Percentiles rank a stretch among this genome's conserved stretches.
These are phyloP conservation scores for Camelus dromedarius DNA, from an alignment of 2,113 vertebrate species.

Conservation along the genomic window DNA sequence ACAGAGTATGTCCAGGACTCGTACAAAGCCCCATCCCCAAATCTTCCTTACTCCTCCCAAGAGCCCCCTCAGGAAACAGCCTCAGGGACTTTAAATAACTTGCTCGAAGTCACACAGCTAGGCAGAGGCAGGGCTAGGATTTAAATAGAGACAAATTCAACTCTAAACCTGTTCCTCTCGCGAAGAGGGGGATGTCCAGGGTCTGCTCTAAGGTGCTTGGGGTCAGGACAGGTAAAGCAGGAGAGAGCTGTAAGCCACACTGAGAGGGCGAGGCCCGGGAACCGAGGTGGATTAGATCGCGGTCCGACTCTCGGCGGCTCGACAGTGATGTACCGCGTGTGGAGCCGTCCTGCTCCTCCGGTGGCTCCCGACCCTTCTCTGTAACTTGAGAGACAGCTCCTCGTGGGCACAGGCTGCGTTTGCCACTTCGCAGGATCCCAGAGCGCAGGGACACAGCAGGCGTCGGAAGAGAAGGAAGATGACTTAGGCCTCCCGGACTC, in stretches of 20 bases:
- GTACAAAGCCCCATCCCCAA: not conserved
- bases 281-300: too few relatives aligned
- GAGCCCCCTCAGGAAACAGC: not conserved
- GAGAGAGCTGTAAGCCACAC: not conserved
- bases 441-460: not conserved
- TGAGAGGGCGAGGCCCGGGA: fast-evolving
- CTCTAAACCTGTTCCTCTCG: not conserved
- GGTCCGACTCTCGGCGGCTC: not conserved
- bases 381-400: not conserved
- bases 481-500: not conserved
- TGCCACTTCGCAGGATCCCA: not conserved
- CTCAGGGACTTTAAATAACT: not conserved
- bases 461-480: not conserved
- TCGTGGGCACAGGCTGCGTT: not conserved
- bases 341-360: not conserved
- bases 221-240: not conserved
- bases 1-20: not conserved
- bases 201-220: not conserved
- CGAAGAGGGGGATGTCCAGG: not conserved
- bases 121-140: not conserved
- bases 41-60: not conserved
- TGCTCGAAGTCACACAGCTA: not conserved
- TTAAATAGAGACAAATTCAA: not conserved
- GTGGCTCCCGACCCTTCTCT: not conserved
- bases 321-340: too few relatives aligned